These are phyloP conservation scores for Apamea monoglypha DNA, from an alignment of 2,888 invertebrate species.

Conservation along the genomic window DNA sequence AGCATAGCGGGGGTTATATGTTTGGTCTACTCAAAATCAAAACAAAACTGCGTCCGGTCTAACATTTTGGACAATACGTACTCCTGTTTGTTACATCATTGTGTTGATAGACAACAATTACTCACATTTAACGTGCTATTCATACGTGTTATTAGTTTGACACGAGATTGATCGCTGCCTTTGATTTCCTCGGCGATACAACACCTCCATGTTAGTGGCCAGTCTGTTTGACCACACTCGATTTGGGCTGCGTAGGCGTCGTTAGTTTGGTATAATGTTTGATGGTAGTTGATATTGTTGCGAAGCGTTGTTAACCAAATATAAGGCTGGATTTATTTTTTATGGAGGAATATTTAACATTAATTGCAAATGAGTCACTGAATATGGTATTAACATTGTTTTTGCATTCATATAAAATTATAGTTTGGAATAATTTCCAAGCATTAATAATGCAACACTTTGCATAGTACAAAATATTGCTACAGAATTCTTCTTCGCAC, in stretches of 20 bases:
- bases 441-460: background rate
- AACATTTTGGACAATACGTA: slow-evolving; percentile 24
- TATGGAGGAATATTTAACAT: background rate
- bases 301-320: slow-evolving; percentile 45
- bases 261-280: slow-evolving; percentile 53
- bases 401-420: background rate
- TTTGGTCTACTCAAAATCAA: background rate
- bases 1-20: background rate
- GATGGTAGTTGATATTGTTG: slow-evolving; percentile 42
- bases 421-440: background rate
- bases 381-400: background rate
- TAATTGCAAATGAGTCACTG: background rate
- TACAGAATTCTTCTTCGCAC: background rate
- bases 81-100: slow-evolving; percentile 65
- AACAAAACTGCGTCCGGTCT: slow-evolving; percentile 24
- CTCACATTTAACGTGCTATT: slow-evolving; percentile 67
- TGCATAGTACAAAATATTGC: background rate
- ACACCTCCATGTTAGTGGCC: slow-evolving; percentile 63
- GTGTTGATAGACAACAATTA: slow-evolving; percentile 64
- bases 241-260: slow-evolving; percentile 64
- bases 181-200: slow-evolving; percentile 65
- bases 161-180: slow-evolving; percentile 72
- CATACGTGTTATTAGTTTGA: slow-evolving; percentile 72
- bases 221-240: slow-evolving; percentile 59
- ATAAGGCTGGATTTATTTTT: slow-evolving; percentile 8